Conservation (phyloP, 2,113 vertebrate species). For the Ptilonorhynchus violaceus region DNA sequence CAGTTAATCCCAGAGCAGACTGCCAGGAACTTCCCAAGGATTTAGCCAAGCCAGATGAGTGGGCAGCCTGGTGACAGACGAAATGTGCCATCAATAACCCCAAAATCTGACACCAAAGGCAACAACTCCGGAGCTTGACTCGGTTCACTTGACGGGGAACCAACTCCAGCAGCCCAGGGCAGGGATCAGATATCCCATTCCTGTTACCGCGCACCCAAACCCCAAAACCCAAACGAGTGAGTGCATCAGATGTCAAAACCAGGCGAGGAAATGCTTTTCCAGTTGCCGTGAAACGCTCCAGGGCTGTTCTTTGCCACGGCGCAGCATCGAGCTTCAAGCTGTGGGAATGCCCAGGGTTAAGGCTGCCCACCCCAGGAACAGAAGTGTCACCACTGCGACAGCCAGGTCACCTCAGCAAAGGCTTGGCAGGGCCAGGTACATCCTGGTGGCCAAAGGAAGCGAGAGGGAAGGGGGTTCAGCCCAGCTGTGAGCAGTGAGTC, state of each 20-base stretch:
- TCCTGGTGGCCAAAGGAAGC: not conserved
- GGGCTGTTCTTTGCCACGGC: not conserved
- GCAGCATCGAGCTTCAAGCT: rapidly evolving
- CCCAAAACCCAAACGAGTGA: not conserved
- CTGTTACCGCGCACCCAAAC: not conserved
- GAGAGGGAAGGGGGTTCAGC: not conserved
- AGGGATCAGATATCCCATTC: not conserved
- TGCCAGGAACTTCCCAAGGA: not conserved
- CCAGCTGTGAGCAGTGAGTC: not conserved
- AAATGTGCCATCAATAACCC: not conserved
- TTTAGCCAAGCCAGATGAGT: not conserved
- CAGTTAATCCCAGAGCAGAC: not conserved
- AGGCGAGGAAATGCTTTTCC: not conserved
- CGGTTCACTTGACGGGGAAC: not conserved
- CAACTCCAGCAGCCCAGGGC: not conserved
- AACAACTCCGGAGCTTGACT: not conserved
- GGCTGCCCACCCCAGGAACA: not conserved
- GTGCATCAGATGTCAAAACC: not conserved
- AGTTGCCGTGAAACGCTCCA: not conserved
- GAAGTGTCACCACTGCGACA: not conserved
- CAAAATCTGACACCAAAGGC: not conserved
- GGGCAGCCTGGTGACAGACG: not conserved
- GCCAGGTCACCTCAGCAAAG: not conserved
- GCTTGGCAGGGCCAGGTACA: not conserved
- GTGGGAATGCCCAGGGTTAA: not conserved